These are phyloP conservation scores for Scaptomyza parva DNA, from an alignment of 2,888 invertebrate genomes.

Conservation along the genomic window DNA sequence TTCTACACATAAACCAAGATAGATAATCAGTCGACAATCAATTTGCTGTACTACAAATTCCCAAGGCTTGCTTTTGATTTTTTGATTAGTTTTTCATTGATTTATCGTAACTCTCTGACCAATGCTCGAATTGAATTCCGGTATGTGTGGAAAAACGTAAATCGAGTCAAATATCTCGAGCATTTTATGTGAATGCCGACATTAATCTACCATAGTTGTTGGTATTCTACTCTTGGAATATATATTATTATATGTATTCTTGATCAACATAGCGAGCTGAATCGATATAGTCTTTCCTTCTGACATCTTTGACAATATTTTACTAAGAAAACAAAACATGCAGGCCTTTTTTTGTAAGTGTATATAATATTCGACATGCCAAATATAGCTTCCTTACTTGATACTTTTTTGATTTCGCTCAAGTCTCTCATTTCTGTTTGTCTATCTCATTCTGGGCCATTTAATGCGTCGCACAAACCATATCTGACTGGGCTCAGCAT, in stretches of 20 bases:
- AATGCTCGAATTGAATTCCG: slow-evolving; percentile 50
- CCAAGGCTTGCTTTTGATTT: slow-evolving; percentile 61
- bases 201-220: slow-evolving; percentile 35
- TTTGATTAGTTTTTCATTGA: slow-evolving; percentile 74
- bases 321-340: no score
- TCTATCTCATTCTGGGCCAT: slow-evolving; percentile 70
- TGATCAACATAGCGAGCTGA: no score
- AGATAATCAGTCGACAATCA: slow-evolving; percentile 49
- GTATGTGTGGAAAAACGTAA: slow-evolving; percentile 7
- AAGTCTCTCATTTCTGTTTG: slow-evolving; percentile 37
- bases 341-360: no score
- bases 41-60: slow-evolving; percentile 54
- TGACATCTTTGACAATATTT: no score
- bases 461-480: slow-evolving; percentile 67
- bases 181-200: slow-evolving; percentile 24
- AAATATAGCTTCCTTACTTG: no score
- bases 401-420: slow-evolving; percentile 29
- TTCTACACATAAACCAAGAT: neutral
- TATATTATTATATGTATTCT: no score
- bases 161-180: slow-evolving; percentile 6
- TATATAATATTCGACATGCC: no score
- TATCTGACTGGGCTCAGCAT: slow-evolving; percentile 34
- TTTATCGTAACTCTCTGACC: slow-evolving; percentile 50
- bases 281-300: no score
- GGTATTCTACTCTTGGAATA: neutral